A percentile compares a stretch with the other conserved stretches of the same genome.
Evolutionary conservation across 2,113 vertebrate genomes (phyloP).

Genomic region (Micronycteris hirsuta): DNA sequence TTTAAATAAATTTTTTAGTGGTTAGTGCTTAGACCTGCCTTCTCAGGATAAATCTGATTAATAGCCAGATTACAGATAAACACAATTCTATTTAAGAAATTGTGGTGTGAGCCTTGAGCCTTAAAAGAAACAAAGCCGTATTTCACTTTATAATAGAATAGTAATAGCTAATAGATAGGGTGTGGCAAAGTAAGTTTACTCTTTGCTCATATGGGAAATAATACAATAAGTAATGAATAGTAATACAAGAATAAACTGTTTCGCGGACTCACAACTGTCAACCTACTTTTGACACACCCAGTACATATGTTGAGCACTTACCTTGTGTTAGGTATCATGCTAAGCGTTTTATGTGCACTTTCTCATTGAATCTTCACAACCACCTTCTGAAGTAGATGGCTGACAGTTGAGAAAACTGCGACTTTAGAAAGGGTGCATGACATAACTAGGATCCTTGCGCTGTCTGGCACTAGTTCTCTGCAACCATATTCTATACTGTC

Average conservation of each 20-base stretch:
- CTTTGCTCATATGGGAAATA: background rate
- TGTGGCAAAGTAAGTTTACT: background rate
- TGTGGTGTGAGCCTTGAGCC: background rate
- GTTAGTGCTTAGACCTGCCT: background rate
- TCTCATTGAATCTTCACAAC: constrained; percentile 6
- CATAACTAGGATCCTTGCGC: background rate
- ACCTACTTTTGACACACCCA: background rate
- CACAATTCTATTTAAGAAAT: constrained; percentile 3
- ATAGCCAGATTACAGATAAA: background rate
- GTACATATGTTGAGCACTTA: background rate
- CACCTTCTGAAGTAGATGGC: background rate
- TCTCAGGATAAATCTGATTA: constrained; percentile 17
- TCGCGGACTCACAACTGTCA: background rate
- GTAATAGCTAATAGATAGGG: background rate
- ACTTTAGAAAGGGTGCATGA: background rate
- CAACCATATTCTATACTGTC: background rate
- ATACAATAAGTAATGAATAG: background rate
- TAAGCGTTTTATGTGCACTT: background rate
- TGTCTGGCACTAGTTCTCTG: background rate
- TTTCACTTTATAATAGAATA: constrained; percentile 25
- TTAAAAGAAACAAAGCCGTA: constrained; percentile 3
- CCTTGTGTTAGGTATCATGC: background rate
- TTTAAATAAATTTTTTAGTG: background rate
- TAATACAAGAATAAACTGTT: background rate
- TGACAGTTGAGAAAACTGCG: background rate